Base-by-base conservation (phyloP, 2,888 invertebrate genomes). In the Gasteruption jaculator region DNA sequence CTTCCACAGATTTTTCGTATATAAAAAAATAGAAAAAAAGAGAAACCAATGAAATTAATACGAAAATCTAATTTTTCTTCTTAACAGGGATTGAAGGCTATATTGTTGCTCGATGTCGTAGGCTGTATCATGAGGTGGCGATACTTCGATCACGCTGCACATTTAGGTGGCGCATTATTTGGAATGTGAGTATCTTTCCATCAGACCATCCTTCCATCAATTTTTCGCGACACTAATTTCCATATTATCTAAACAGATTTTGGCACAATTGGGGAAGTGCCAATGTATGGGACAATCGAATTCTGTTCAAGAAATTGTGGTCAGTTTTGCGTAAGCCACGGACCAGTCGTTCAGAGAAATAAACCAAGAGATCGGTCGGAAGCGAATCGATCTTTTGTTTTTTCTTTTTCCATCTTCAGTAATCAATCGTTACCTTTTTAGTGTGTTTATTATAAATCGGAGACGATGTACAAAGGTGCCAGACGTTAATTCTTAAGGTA, bases 91-190 rank as follows among this genome's bases (percentile, higher is more conserved):
- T 80, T 96, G 45, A 90, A 90, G 74, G 84, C 82, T 11, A 78
- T 96, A 38, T 81, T 97, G 72, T 80, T 83, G 7, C 70, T 97
- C 40, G 97, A 99, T 70, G 68, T 85, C 14, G 78, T 84, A 16
- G 96, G 97, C 18, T 78, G 93, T 27, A 39, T 92, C 5, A 67
- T 91, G 44, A 82, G 90, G 27, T 99, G 95, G 93, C 85, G 81
- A 65, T 79, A 91, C 57, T 91, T 99, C 63, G 99, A 99, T 70
- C 97, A 99, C 72, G 96, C 96, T 1, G 96, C 94, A n/a, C 97
- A 99, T 82, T 80, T 99, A 49, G 94, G 95, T 12, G 97, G 97
- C 21, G 87, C 89, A 27, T 63, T 89, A 26, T 91, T 87, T 74
- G 97, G 97, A 76, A 80, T 96, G 88, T 91, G 76, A 79, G 85